Percentiles rank a stretch among this genome's conserved stretches.
These are phyloP conservation scores for Opisthograptis luteolata DNA, from an alignment of 2,888 invertebrate species.

Conservation along the genomic window DNA sequence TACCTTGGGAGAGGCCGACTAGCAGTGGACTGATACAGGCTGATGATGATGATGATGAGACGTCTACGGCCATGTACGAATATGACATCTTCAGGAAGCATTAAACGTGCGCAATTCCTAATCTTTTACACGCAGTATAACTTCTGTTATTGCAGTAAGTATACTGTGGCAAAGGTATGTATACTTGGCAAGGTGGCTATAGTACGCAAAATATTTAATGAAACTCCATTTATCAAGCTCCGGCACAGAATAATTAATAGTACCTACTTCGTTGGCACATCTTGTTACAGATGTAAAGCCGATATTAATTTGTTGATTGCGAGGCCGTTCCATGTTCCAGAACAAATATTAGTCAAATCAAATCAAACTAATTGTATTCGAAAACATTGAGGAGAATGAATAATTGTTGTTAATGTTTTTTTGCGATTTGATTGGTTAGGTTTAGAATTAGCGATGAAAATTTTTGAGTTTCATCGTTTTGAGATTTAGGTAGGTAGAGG, in stretches of 20 bases:
- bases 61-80: too few relatives aligned
- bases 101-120: too few relatives aligned
- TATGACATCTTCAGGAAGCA: too few relatives aligned
- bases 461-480: background rate
- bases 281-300: conserved; percentile 21
- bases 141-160: background rate
- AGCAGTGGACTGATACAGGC: too few relatives aligned
- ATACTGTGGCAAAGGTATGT: background rate
- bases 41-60: too few relatives aligned
- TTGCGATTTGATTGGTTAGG: conserved; percentile 21
- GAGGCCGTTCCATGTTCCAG: conserved; percentile 9
- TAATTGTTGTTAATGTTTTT: conserved; percentile 10
- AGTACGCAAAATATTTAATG: conserved; percentile 14
- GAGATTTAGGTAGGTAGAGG: background rate
- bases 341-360: conserved; percentile 27
- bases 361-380: conserved; percentile 22
- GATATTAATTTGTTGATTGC: conserved; percentile 26
- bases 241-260: conserved; percentile 12
- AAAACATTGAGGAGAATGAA: conserved; percentile 12
- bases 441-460: conserved; percentile 3
- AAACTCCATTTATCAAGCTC: conserved; percentile 16
- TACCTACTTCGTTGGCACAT: too few relatives aligned
- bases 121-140: background rate
- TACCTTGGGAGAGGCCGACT: too few relatives aligned
- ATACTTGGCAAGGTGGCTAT: background rate